Percentiles rank a stretch among this genome's conserved stretches.
Evolutionary conservation across 1,140 invertebrate genomes (phyloP).

Genomic region (Antheraea mylitta): DNA sequence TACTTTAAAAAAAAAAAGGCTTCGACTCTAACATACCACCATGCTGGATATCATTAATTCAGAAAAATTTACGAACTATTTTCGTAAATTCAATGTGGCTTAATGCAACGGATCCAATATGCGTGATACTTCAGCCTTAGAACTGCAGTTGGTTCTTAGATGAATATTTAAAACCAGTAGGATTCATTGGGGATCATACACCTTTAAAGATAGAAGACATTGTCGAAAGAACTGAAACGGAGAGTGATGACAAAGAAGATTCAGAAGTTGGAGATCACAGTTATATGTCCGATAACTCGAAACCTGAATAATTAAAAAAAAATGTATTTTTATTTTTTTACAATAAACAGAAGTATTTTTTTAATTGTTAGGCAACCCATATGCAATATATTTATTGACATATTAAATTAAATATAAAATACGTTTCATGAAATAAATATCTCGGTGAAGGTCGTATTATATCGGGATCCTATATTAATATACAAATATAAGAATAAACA

Average conservation of each 20-base stretch:
- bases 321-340: slow-evolving; percentile 24
- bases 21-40: slow-evolving; percentile 41
- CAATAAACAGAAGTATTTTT: slow-evolving; percentile 26
- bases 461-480: too few species aligned
- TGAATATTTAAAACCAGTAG: slow-evolving; percentile 34
- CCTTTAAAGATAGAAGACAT: slow-evolving; percentile 32
- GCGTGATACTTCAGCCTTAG: slow-evolving; percentile 27
- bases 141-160: slow-evolving; percentile 27
- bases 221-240: slow-evolving; percentile 27
- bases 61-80: too few species aligned
- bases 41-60: slow-evolving; percentile 39
- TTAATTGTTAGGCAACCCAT: neutral
- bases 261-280: slow-evolving; percentile 17
- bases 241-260: slow-evolving; percentile 21
- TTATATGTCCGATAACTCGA: slow-evolving; percentile 14
- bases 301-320: slow-evolving; percentile 23
- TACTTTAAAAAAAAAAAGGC: slow-evolving; percentile 36
- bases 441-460: too few species aligned
- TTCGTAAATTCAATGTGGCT: slow-evolving; percentile 41
- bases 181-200: slow-evolving; percentile 33
- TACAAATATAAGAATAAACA: too few species aligned
- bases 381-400: too few species aligned
- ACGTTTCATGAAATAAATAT: too few species aligned
- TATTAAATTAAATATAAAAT: too few species aligned
- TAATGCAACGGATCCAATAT: slow-evolving; percentile 35